phyloP scores from a whole-genome alignment of 2,888 invertebrate genomes.

The Euplagia quadripunctaria region DNA sequence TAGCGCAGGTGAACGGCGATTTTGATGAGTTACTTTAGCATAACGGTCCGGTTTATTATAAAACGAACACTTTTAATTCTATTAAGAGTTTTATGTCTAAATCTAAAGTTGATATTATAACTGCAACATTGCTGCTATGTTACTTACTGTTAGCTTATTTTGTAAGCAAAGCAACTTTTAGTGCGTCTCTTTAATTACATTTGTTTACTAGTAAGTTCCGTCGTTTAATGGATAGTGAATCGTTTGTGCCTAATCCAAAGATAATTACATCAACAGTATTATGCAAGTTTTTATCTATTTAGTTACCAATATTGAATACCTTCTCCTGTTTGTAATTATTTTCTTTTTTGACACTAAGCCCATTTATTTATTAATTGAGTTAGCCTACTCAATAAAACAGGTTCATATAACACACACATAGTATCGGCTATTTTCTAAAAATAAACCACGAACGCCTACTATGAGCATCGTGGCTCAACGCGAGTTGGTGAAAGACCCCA shows the following conservation, averaged over 20 bases:
- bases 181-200: neutral
- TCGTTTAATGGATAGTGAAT: neutral
- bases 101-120: neutral
- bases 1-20: conserved; percentile 79
- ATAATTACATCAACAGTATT: neutral
- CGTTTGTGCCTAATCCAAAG: neutral
- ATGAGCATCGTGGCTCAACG: neutral
- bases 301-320: neutral
- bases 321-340: neutral
- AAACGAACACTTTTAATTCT: conserved; percentile 56
- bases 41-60: conserved; percentile 67
- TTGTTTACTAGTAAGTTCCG: neutral
- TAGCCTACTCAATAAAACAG: no score
- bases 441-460: neutral
- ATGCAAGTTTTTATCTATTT: neutral
- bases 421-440: neutral
- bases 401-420: neutral
- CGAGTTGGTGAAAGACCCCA: conserved; percentile 48
- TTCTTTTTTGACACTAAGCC: neutral
- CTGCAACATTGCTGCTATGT: neutral
- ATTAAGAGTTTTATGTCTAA: conserved; percentile 36
- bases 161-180: neutral
- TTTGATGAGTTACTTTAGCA: conserved; percentile 77
- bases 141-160: neutral
- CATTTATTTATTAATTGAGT: no score